Evolutionary conservation across 1,140 invertebrate species (phyloP), one percentile per base, ranked within the genome.

Genomic region (Drosophila santomea): DNA sequence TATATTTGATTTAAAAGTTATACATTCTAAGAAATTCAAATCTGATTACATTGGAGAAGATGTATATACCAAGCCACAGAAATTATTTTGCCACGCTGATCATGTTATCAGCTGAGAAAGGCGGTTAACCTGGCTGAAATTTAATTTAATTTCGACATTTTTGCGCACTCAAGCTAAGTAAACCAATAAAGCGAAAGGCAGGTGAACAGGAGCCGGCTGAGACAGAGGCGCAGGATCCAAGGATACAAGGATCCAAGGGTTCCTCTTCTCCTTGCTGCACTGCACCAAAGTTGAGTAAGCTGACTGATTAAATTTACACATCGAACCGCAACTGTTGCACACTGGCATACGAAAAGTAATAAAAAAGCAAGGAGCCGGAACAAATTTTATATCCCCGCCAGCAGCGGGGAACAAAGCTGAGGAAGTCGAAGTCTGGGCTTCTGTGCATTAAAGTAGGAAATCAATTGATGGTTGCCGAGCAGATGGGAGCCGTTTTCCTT

Each of bases 271-370:
- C 12, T 32, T 43, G 62, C 41, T 61, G 56, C 55, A 48, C 55
- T 62, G 75, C 48, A 50, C 55, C 74, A 74, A 78, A 74, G 56
- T 81, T 86, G 69, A 85, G 82, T 47, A 71, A 63, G 74, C 62
- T 62, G 75, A 48, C 75, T 86, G 83, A 86, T 88, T 86, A 88
- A 86, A 86, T 86, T 88, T 88, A 88, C 83, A 86, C 83, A 88
- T 79, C 23, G 64, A 63, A 62, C 79, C 84, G 36, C 83, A 86
- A 88, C 74, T 78, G 82, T 85, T 85, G 82, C 82, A 85, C 55
- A 52, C 62, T 66, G 71, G 78, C 64, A 74, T 64, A 76, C 41
- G 48, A 36, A 57, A 23, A 43, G 41, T 59, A 61, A 50, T 62
- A 69, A 61, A 58, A 64, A 64, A 41, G 58, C 56, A 47, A 20